Evolutionary conservation across 2,113 vertebrate genomes (phyloP), one percentile per base, ranked within the genome.

Genomic region (Corvus cornix): DNA sequence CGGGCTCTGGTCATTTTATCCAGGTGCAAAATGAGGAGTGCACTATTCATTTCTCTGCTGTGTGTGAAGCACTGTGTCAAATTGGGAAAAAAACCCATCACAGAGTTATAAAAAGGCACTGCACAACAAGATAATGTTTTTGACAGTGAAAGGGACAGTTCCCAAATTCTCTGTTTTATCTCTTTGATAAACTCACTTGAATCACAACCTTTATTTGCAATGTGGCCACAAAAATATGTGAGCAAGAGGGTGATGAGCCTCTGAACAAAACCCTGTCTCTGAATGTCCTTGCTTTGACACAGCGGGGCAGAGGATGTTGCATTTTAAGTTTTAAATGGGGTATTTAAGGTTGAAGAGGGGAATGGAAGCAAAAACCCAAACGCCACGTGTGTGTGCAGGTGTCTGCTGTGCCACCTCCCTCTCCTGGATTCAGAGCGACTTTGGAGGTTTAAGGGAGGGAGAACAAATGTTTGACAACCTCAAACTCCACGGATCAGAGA

Each of bases 371-470:
- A 41, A 56, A 16, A 9, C 0, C 2, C 24, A 35, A 44, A 7
- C 1, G 24, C 3, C 11, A 8, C 0, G 3, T 7, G 11, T 17
- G 20, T 30, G 9, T 55, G 49, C 15, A 4, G 24, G 8, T 48
- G 18, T 23, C 30, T 76, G 21, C 39, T 72, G 26, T 48, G 41
- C 13, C 20, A 43, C 17, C 41, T 46, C 1, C 3, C 3, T 74
- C 31, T 67, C 30, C 21, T 15, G 59, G 39, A 8, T 17, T 82
- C 56, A 20, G 1, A 19, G 33, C 0, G 20, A 60, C 44, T 91
- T 52, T 14, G 49, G 62, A 16, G 53, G 62, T 53, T 85, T 52
- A 20, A 23, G 18, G 49, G 12, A 12, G 18, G 53, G n/a, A 76
- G 88, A 87, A 85, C 6, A 80, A 93, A 80, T 30, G 37, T 79